A percentile compares a stretch with the other conserved stretches of the same genome.
phyloP scores from a whole-genome alignment of 2,797 vertebrate species.

The Cossypha heuglini region DNA sequence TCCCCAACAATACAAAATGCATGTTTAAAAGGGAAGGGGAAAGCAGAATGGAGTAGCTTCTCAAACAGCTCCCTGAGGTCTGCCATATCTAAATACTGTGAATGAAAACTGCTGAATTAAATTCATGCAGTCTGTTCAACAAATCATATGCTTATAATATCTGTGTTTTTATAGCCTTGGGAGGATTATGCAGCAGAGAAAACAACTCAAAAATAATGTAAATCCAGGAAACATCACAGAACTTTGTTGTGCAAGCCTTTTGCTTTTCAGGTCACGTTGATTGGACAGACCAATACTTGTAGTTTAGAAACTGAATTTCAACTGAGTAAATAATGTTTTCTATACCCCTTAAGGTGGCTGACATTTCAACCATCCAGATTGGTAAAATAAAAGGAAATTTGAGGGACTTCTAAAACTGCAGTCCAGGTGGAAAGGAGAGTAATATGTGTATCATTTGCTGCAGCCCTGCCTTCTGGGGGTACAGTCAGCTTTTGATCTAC shows the following conservation, averaged over 20 bases:
- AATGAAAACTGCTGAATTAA: background rate
- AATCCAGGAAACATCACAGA: background rate
- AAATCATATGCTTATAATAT: background rate
- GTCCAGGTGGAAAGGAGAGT: background rate
- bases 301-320: background rate
- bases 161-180: background rate
- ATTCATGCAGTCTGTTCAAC: background rate
- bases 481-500: background rate
- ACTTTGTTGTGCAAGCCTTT: background rate
- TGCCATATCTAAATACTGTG: background rate
- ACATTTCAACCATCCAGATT: background rate
- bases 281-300: background rate
- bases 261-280: fast-evolving
- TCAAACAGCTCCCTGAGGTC: background rate
- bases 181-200: background rate
- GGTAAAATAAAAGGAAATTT: background rate
- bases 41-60: background rate
- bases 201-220: background rate
- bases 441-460: background rate
- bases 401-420: background rate
- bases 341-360: background rate
- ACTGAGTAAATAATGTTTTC: background rate
- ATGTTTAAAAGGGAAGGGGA: background rate
- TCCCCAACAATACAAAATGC: background rate
- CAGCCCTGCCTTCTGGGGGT: background rate